Conservation (phyloP, 2,797 vertebrate species). For the Myotis daubentonii region DNA sequence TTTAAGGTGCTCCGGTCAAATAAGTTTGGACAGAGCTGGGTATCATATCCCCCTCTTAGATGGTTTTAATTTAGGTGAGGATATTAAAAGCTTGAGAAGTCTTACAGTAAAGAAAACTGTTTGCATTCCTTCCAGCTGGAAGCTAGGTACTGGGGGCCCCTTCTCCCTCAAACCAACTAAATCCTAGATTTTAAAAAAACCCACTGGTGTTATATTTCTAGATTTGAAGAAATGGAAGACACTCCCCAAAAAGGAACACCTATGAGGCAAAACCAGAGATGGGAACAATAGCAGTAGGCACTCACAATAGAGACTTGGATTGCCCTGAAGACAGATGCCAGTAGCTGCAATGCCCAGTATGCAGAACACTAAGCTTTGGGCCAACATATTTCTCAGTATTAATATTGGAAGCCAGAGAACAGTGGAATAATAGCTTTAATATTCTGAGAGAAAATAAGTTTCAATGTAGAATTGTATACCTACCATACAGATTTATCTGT, state of each 20-base stretch:
- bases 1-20: not conserved
- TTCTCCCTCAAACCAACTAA: slow-evolving; percentile 4
- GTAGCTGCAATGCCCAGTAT: not conserved
- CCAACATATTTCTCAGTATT: not conserved
- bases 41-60: not conserved
- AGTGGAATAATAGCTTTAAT: not conserved
- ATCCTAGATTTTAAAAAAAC: slow-evolving; percentile 3
- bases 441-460: not conserved
- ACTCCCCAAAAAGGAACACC: not conserved
- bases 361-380: not conserved
- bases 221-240: not conserved
- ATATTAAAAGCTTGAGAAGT: slow-evolving; percentile 47
- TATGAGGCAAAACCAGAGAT: not conserved
- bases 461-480: slow-evolving; percentile 1
- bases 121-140: slow-evolving; percentile 25
- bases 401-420: not conserved
- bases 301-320: not conserved
- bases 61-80: slow-evolving; percentile 56
- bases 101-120: slow-evolving; percentile 9
- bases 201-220: not conserved
- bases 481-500: not conserved
- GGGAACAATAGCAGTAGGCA: not conserved
- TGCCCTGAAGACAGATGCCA: not conserved
- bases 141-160: not conserved
- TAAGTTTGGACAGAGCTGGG: not conserved